A percentile compares a stretch with the other conserved stretches of the same genome.
Conservation (phyloP, 1,140 invertebrate species). For the Grapholita molesta region DNA sequence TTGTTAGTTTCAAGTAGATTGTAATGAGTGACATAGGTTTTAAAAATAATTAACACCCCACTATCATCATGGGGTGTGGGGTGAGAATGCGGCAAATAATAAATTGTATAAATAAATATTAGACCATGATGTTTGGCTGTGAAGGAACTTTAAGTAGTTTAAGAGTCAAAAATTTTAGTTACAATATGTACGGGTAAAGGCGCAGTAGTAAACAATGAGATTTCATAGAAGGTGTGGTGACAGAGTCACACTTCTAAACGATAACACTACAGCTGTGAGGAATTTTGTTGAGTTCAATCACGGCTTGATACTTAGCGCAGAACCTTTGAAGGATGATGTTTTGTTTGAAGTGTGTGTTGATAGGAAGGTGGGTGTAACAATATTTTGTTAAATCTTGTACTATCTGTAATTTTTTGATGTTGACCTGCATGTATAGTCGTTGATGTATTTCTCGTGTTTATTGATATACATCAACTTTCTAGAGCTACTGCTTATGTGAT, state of each 20-base stretch:
- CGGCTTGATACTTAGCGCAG: conserved; percentile 85
- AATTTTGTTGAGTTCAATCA: conserved; percentile 89
- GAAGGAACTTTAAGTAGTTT: not conserved
- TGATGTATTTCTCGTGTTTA: not conserved
- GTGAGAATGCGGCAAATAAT: not conserved
- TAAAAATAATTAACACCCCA: conserved; percentile 14
- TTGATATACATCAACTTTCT: not conserved
- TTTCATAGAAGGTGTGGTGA: conserved; percentile 91
- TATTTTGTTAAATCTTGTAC: not conserved
- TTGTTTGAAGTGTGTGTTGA: conserved; percentile 94
- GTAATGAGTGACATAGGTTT: conserved; percentile 1
- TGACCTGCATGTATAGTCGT: conserved; percentile 15
- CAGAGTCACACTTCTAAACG: conserved; percentile 88
- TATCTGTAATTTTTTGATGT: not conserved
- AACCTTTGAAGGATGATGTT: conserved; percentile 89
- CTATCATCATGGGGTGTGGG: conserved; percentile 7
- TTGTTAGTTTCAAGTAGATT: not conserved
- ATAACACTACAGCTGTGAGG: conserved; percentile 88
- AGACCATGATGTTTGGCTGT: not conserved
- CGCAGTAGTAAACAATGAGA: conserved; percentile 71
- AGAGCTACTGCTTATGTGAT: too few species aligned
- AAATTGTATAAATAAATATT: conserved; percentile 5
- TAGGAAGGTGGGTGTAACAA: conserved; percentile 85
- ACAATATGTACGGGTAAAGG: not conserved
- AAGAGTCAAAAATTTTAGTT: not conserved